Conservation (phyloP, 2,113 vertebrate species). For the Paracanthobrama guichenoti region DNA sequence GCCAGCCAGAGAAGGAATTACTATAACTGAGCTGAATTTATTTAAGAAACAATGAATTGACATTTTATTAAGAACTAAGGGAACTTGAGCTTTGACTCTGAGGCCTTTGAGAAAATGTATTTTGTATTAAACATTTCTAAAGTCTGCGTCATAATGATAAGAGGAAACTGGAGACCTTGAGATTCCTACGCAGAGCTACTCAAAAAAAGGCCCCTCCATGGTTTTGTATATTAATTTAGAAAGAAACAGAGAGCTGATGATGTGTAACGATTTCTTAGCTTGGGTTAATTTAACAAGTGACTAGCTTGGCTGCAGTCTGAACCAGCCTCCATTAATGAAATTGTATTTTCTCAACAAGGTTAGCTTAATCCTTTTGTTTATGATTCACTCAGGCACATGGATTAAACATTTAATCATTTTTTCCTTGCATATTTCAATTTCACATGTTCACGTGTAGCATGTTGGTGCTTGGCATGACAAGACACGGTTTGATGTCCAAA, state of each 20-base stretch:
- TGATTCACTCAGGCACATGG: constrained; percentile 38
- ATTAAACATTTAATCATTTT: constrained; percentile 47
- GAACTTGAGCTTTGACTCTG: neutral
- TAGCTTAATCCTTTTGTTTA: constrained; percentile 48
- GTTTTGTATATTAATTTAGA: neutral
- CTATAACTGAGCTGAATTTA: neutral
- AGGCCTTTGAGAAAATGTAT: neutral
- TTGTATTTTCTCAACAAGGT: constrained; percentile 48
- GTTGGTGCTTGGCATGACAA: constrained; percentile 34
- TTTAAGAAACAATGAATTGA: neutral
- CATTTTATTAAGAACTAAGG: neutral
- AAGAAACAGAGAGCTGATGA: neutral
- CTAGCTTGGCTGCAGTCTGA: constrained; percentile 19
- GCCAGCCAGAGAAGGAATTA: neutral
- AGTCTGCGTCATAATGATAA: neutral
- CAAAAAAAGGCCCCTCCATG: neutral
- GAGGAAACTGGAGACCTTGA: neutral
- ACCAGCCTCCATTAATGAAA: constrained; percentile 52
- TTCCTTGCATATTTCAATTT: constrained; percentile 42
- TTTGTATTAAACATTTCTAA: neutral
- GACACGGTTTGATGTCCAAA: neutral
- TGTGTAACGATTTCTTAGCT: constrained; percentile 26
- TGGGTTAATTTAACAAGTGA: constrained; percentile 37
- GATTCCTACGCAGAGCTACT: neutral
- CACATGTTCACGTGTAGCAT: constrained; percentile 16